A percentile compares a stretch with the other conserved stretches of the same genome.
Evolutionary conservation across 2,113 vertebrate genomes (phyloP).

Genomic region (Phylloscopus whistleri): DNA sequence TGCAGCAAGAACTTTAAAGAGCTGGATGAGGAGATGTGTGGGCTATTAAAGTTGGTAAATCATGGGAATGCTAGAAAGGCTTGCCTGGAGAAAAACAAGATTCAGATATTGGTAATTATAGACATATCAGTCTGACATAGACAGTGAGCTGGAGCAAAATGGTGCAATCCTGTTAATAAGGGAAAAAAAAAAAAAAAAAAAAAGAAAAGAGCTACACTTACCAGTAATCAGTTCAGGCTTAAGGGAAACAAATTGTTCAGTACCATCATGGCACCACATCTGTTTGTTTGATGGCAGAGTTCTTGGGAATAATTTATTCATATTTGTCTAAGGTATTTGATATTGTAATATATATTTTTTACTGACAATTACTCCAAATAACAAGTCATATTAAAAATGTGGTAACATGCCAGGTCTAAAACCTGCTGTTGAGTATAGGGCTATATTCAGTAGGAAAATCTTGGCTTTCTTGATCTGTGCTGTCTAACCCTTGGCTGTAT

Average conservation of each 20-base stretch:
- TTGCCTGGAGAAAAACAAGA: conserved; percentile 12
- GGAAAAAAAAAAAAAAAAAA: background rate
- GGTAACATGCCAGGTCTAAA: background rate
- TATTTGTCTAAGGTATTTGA: background rate
- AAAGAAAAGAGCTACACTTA: background rate
- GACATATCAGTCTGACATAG: background rate
- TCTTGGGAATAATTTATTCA: background rate
- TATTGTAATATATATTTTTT: background rate
- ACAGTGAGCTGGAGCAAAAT: background rate
- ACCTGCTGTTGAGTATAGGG: background rate
- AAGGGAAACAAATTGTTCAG: background rate
- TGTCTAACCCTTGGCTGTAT: background rate
- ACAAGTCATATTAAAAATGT: background rate
- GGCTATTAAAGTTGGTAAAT: conserved; percentile 40
- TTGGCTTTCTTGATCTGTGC: background rate
- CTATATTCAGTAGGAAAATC: background rate
- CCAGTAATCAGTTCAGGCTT: background rate
- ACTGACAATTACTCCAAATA: background rate
- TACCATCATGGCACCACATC: background rate
- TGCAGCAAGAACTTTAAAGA: conserved; percentile 38
- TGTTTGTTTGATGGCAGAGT: background rate
- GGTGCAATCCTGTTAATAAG: background rate
- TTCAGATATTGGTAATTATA: conserved; percentile 30
- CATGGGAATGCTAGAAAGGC: background rate
- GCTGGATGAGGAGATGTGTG: conserved; percentile 14